Percentiles rank a stretch among this genome's conserved stretches.
Evolutionary conservation across 2,113 vertebrate species (phyloP).

Genomic region (Lophochroa leadbeateri): DNA sequence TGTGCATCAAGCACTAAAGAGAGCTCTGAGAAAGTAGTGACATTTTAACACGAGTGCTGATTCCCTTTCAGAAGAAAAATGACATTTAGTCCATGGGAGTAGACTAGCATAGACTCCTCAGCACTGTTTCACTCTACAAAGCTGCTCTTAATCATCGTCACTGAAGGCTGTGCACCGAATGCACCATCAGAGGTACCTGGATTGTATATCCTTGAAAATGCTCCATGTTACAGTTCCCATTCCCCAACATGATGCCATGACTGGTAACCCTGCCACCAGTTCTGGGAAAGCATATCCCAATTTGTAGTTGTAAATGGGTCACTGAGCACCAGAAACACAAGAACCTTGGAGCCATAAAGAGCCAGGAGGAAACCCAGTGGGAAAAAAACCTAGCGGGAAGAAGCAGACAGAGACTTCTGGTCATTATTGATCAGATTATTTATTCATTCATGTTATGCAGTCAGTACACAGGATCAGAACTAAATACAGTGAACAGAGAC

Average conservation of each 20-base stretch:
- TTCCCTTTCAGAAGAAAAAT: neutral
- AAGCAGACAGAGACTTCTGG: neutral
- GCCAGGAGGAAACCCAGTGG: neutral
- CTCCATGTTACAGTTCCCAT: neutral
- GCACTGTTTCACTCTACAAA: neutral
- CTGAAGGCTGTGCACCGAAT: neutral
- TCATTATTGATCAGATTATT: neutral
- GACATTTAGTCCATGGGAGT: neutral
- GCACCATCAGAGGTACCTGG: neutral
- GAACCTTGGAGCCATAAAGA: neutral
- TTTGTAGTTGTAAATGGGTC: neutral
- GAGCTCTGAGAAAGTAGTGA: neutral
- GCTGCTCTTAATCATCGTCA: neutral
- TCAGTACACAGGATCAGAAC: neutral
- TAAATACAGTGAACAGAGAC: neutral
- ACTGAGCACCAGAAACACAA: neutral
- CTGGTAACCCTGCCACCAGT: neutral
- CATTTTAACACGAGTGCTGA: neutral
- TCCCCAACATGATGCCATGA: neutral
- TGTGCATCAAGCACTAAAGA: neutral
- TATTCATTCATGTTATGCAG: neutral
- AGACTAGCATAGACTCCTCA: neutral
- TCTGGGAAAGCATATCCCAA: neutral
- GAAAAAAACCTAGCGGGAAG: neutral
- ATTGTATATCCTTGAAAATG: neutral